phyloP scores from a whole-genome alignment of 2,888 invertebrate genomes.

The Pristionchus fissidentatus region DNA sequence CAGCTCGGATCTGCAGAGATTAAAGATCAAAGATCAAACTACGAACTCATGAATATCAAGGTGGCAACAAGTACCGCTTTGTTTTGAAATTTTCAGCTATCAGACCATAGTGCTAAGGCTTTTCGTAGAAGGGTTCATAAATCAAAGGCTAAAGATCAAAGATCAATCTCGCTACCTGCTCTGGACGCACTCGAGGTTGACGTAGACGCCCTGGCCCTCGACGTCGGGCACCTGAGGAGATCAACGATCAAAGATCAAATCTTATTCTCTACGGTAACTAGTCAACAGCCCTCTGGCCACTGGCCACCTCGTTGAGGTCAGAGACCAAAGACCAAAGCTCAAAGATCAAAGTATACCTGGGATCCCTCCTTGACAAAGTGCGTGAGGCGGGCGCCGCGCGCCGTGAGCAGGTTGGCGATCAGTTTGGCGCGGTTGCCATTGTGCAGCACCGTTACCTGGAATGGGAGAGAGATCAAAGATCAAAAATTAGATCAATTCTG shows the following conservation, averaged over 20 bases:
- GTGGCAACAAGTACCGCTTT: too few relatives aligned
- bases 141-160: not conserved
- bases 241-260: too few relatives aligned
- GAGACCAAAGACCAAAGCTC: too few relatives aligned
- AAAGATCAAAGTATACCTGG: too few relatives aligned
- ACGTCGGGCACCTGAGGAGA: conserved; percentile 33
- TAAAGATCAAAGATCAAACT: too few relatives aligned
- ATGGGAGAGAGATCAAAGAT: not conserved
- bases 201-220: conserved; percentile 27
- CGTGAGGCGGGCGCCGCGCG: conserved; percentile 22
- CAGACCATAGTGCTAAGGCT: not conserved
- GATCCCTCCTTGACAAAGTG: conserved; percentile 44
- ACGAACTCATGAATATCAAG: too few relatives aligned
- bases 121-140: not conserved
- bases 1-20: conserved; percentile 40
- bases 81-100: too few relatives aligned
- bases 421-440: not conserved
- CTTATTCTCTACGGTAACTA: not conserved
- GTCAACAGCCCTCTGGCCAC: too few relatives aligned
- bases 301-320: too few relatives aligned
- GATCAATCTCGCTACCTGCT: conserved; percentile 10
- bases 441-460: conserved; percentile 42
- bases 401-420: not conserved
- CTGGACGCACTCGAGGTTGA: conserved; percentile 16
- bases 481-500: not conserved